Conservation (phyloP, 2,888 invertebrate species). For the Therioaphis trifolii region DNA sequence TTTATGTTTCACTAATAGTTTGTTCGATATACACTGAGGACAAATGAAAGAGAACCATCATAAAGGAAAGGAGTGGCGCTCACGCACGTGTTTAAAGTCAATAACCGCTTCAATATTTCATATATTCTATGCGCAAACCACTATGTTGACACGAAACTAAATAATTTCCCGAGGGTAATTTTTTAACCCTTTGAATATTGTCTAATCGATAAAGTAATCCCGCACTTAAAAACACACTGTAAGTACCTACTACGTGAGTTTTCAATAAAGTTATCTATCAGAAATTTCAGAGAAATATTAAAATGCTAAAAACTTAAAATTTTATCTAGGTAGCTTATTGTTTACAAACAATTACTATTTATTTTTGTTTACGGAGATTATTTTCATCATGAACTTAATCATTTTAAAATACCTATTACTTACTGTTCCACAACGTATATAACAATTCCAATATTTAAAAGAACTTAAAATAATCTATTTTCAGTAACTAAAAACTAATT, state of each 20-base stretch:
- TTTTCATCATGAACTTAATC: too few species aligned
- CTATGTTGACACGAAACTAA: constrained; percentile 17
- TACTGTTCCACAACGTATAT: too few species aligned
- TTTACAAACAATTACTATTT: too few species aligned
- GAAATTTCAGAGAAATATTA: too few species aligned
- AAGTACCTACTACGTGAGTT: too few species aligned
- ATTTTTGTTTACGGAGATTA: too few species aligned
- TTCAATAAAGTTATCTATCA: too few species aligned
- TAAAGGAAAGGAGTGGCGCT: constrained; percentile 57
- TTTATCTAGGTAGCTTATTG: too few species aligned
- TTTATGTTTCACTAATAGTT: constrained; percentile 43
- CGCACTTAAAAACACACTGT: background rate
- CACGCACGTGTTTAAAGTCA: constrained; percentile 61
- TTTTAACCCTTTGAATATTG: constrained; percentile 36
- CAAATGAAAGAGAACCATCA: constrained; percentile 49
- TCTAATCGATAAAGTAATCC: background rate
- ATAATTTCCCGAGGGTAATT: constrained; percentile 31
- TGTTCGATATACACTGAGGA: constrained; percentile 50
- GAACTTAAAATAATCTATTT: background rate
- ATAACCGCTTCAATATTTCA: constrained; percentile 62
- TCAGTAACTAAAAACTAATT: background rate
- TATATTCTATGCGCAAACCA: constrained; percentile 12
- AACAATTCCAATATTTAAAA: too few species aligned
- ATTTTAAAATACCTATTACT: too few species aligned
- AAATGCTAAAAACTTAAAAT: too few species aligned